phyloP scores from a whole-genome alignment of 2,113 vertebrate genomes.

The Carassius auratus region DNA sequence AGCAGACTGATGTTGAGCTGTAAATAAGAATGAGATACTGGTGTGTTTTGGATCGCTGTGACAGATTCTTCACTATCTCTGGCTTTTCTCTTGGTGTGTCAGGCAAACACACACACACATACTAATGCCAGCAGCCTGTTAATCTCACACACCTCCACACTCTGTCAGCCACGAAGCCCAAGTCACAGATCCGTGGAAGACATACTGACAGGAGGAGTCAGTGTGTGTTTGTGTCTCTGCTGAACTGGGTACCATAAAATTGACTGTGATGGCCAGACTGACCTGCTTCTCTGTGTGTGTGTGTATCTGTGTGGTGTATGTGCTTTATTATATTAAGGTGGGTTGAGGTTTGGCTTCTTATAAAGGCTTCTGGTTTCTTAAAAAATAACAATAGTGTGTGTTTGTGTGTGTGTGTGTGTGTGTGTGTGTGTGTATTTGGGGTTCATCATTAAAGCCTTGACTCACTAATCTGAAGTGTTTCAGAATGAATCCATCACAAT shows the following conservation, averaged over 20 bases:
- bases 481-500: background rate
- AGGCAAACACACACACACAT: constrained; percentile 36
- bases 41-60: background rate
- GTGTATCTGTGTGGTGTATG: background rate
- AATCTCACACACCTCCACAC: constrained; percentile 45
- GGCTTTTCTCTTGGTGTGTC: background rate
- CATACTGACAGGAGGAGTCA: constrained; percentile 32
- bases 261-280: constrained; percentile 10
- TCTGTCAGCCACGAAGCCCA: constrained; percentile 39
- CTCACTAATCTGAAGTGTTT: background rate
- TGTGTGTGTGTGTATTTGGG: background rate
- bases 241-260: constrained; percentile 12
- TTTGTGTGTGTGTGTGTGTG: background rate
- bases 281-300: background rate
- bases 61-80: constrained; percentile 16
- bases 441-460: background rate
- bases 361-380: too few relatives aligned
- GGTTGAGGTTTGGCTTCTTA: background rate
- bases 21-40: background rate
- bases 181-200: constrained; percentile 42
- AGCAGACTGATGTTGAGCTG: background rate
- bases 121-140: constrained; percentile 22
- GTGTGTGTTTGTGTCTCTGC: constrained; percentile 25
- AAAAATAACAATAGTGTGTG: too few relatives aligned
- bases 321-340: background rate